Evolutionary conservation across 2,888 invertebrate genomes (phyloP), one percentile per base, ranked within the genome.

Genomic region (Drosophila paramelanica): DNA sequence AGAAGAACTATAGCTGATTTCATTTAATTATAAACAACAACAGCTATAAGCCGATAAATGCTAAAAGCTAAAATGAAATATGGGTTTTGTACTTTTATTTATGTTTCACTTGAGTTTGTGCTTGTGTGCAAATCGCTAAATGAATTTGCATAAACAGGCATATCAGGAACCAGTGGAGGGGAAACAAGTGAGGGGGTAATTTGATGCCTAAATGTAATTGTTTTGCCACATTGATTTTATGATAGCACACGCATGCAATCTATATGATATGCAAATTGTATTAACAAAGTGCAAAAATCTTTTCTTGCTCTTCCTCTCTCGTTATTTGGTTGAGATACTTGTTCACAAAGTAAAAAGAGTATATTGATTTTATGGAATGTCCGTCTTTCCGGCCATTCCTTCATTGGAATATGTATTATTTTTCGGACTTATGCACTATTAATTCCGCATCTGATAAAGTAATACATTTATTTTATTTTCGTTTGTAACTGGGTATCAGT

Each of bases 141-240:
- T 31, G 47, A 49, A 88, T 88, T 86, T 71, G 80, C 86, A 88
- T 88, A 77, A 68, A 64, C 51, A 62, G 56, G 33, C 45, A 64
- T 52, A 68, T 59, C 46, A 52, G 55, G 25, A 46, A 17, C 42
- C 51, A 41, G 47, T 57, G 39, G 17, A 39, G 33, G 39, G n/a
- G 20, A n/a, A n/a, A 33, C 36, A 43, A 39, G 62, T 45, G 56
- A 23, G 43, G 52, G 42, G 36, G 78, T 81, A 78, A 81, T 87
- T 84, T 65, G 85, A 79, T 81, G 72, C 73, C 67, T 62, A 60
- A 62, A 68, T 76, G 67, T 81, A 82, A 82, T 85, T 88, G 77
- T 77, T 77, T 64, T 55, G 58, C 67, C 57, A 56, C 71, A 77
- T 80, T 74, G 83, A 82, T 82, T 71, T 58, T 73, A 69, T 58